Percentiles rank a stretch among this genome's conserved stretches.
phyloP scores from a whole-genome alignment of 2,797 vertebrate genomes.

The Spinibarbus caldwelli region DNA sequence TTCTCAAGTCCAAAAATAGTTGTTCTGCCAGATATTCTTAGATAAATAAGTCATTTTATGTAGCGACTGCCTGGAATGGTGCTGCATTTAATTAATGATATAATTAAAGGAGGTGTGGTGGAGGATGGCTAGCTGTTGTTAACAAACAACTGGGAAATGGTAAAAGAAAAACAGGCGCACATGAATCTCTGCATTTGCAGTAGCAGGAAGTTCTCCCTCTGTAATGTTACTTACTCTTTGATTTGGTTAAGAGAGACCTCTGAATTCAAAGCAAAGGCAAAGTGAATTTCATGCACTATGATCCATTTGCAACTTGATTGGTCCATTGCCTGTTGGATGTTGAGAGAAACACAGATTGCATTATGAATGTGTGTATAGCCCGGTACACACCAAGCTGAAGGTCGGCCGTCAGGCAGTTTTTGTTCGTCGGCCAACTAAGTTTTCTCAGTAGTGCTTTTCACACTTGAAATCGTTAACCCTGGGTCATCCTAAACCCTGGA shows the following conservation, averaged over 20 bases:
- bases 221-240: not conserved
- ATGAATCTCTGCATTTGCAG: not conserved
- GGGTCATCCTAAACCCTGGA: too few relatives aligned
- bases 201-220: not conserved
- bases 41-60: not conserved
- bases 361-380: not conserved
- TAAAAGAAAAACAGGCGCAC: not conserved
- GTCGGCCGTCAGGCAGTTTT: too few relatives aligned
- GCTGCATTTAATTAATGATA: slow-evolving; percentile 3
- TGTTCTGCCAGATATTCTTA: not conserved
- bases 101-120: not conserved
- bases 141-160: slow-evolving; percentile 4
- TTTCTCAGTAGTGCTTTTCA: too few relatives aligned
- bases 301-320: not conserved
- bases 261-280: not conserved
- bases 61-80: not conserved
- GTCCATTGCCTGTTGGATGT: not conserved
- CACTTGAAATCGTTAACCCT: too few relatives aligned
- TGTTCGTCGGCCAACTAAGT: too few relatives aligned
- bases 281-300: not conserved
- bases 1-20: not conserved
- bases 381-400: too few relatives aligned
- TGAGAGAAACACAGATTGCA: not conserved
- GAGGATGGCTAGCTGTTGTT: not conserved
- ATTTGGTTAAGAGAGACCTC: not conserved